Conservation (phyloP, 2,888 invertebrate genomes). For the Proisotoma minuta region DNA sequence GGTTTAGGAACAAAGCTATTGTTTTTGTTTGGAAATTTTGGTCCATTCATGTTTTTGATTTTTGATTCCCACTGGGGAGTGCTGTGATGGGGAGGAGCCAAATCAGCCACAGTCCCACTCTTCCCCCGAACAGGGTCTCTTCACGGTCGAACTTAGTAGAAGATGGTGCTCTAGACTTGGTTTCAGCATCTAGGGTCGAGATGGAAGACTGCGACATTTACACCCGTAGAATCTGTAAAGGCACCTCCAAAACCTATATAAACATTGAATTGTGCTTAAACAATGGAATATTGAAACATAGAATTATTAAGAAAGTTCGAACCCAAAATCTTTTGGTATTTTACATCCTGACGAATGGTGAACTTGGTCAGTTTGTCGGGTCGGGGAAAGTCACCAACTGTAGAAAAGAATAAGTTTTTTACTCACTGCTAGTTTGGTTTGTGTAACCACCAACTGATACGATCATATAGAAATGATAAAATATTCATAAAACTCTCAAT, state of each 20-base stretch:
- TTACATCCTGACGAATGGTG: slow-evolving; percentile 26
- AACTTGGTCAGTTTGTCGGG: slow-evolving; percentile 29
- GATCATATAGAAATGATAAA: slow-evolving; percentile 8
- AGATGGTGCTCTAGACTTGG: slow-evolving; percentile 83
- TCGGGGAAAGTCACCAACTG: slow-evolving; percentile 33
- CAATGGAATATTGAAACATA: no score
- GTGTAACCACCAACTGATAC: no score
- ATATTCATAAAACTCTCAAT: slow-evolving; percentile 16
- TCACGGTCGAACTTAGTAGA: slow-evolving; percentile 73
- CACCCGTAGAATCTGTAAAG: slow-evolving; percentile 43
- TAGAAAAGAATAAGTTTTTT: no score
- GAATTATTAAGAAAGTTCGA: no score
- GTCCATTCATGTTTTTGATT: no score
- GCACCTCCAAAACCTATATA: slow-evolving; percentile 42
- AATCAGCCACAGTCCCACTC: no score
- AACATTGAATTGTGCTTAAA: background rate
- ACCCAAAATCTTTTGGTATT: slow-evolving; percentile 40
- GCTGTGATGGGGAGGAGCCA: no score
- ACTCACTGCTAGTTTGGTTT: no score
- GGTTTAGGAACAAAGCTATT: no score
- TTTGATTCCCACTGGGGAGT: no score
- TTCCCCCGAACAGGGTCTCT: no score
- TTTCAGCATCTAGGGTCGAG: slow-evolving; percentile 69
- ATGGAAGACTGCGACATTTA: slow-evolving; percentile 38
- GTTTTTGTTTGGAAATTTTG: no score